Base-by-base conservation (phyloP, 2,888 invertebrate species). In the Oegoconia quadripuncta region DNA sequence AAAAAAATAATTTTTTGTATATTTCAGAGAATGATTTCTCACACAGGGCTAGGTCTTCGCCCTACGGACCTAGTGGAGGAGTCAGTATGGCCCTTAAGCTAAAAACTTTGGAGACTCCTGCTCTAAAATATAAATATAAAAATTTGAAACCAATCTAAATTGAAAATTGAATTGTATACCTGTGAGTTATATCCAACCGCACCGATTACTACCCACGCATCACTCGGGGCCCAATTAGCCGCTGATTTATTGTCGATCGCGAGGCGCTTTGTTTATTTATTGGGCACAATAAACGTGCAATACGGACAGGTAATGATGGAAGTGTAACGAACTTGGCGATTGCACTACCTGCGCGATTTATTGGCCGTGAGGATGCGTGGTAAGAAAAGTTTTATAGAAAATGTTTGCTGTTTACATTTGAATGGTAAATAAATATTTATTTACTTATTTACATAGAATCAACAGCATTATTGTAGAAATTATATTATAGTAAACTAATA, bases 201-300 rank as follows among this genome's bases (percentile, higher is more conserved):
- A 26, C 15, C 16, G n/a, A 25, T 23, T 34, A 17, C 37, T n/a
- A 14, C 41, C 41, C 37, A 41, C 41, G 37, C 16, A 31, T 29
- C 37, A 30, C 13, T 14, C 11, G 14, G 30, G 17, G 30, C 17
- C 37, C 41, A 42, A 42, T 42, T 42, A 42, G 30, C 33, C 17
- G 8, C 5, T 30, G 41, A 42, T 42, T 42, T 42, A 42, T 42
- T 2, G 34, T 23, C 22, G 16, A 39, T 29, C 23, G 22, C 7
- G 28, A 16, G 29, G 17, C 12, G n/a, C 16, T 30, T 30, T 25
- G 31, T 17, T 31, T 37, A 31, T 31, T 30, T 31, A 30, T 26
- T 30, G 37, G 6, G 16, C 15, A 13, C 13, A 15, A 28, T 28
- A 15, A 15, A 28, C 9, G 15, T 12, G 6, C 12, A 13, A 27